Percentiles rank a stretch among this genome's conserved stretches.
These are phyloP conservation scores for Gadopsis marmoratus DNA, from an alignment of 2,797 vertebrate species.

Conservation along the genomic window DNA sequence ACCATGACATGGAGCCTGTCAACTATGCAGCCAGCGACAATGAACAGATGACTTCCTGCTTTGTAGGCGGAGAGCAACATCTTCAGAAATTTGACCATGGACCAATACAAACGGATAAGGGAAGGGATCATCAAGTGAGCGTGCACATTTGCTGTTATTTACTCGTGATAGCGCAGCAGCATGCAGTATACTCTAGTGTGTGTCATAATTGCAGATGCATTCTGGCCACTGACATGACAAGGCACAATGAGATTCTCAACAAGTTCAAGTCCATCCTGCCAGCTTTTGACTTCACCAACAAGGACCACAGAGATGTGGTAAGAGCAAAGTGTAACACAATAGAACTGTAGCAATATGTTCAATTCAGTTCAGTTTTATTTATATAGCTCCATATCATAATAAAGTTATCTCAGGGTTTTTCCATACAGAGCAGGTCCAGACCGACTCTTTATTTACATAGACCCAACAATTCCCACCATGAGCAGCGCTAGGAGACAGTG, in stretches of 20 bases:
- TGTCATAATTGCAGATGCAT: conserved; percentile 78
- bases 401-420: too few species aligned
- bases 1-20: background rate
- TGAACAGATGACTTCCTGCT: conserved; percentile 16
- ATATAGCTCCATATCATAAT: too few species aligned
- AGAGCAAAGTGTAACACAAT: conserved; percentile 26
- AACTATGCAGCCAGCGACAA: background rate
- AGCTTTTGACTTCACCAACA: conserved; percentile 84
- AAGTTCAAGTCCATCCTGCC: conserved; percentile 85
- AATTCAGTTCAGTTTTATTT: background rate
- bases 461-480: too few species aligned
- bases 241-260: conserved; percentile 86
- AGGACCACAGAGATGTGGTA: conserved; percentile 85
- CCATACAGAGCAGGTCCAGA: too few species aligned
- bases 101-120: conserved; percentile 86
- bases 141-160: background rate
- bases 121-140: conserved; percentile 87
- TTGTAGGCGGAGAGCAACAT: conserved; percentile 85
- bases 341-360: background rate
- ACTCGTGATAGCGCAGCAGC: too few species aligned
- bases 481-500: too few species aligned
- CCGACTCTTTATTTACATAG: too few species aligned
- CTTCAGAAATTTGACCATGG: conserved; percentile 85
- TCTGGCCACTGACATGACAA: conserved; percentile 87
- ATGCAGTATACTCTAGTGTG: too few species aligned